A percentile compares a stretch with the other conserved stretches of the same genome.
phyloP scores from a whole-genome alignment of 2,888 invertebrate species.

The Cephus sareptanus region DNA sequence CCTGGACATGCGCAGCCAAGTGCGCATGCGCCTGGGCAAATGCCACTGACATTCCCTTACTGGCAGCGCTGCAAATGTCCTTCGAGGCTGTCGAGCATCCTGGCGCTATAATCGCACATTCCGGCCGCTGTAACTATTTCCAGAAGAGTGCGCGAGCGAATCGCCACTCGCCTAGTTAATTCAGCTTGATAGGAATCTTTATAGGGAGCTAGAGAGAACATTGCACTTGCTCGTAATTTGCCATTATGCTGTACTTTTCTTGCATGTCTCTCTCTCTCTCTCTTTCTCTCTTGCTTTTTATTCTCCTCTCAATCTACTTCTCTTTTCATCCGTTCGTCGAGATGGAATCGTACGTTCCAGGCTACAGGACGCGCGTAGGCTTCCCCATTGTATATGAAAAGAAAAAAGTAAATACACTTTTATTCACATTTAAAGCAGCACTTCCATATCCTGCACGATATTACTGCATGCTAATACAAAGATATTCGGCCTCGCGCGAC shows the following conservation, averaged over 20 bases:
- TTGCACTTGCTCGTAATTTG: background rate
- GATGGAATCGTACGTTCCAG: background rate
- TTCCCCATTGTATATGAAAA: slow-evolving; percentile 8
- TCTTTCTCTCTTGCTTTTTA: slow-evolving; percentile 19
- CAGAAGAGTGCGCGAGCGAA: background rate
- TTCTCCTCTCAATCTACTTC: slow-evolving; percentile 2
- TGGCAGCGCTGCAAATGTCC: background rate
- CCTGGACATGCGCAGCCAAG: background rate
- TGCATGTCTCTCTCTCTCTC: slow-evolving; percentile 11
- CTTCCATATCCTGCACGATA: background rate
- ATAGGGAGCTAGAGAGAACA: background rate
- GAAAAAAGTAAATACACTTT: background rate
- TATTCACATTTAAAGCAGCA: background rate
- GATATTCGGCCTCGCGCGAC: background rate
- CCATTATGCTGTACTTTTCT: background rate
- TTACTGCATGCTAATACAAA: background rate
- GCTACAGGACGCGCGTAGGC: background rate
- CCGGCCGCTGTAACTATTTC: background rate
- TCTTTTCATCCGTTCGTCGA: background rate
- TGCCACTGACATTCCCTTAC: background rate
- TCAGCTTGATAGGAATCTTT: background rate
- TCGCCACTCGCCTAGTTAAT: background rate
- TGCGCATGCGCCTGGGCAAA: background rate
- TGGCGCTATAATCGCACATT: background rate
- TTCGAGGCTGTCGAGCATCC: background rate